These are phyloP conservation scores for Coelogynopora nodosa DNA, from an alignment of 2,888 invertebrate species.

Conservation along the genomic window DNA sequence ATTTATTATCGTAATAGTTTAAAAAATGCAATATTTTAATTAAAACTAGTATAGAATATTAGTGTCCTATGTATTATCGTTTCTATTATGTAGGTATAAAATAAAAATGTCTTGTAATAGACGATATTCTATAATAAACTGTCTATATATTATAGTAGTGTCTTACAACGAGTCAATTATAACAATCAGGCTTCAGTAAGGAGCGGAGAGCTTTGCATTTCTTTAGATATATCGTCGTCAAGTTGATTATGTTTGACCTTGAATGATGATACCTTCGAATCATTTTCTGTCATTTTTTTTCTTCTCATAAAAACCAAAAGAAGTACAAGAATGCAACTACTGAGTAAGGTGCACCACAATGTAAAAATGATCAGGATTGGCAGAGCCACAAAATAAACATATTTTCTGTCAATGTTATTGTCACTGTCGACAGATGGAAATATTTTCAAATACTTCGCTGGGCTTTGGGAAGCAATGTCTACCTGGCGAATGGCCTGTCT, in stretches of 20 bases:
- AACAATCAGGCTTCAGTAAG: not conserved
- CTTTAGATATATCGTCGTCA: not conserved
- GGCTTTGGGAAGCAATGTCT: not conserved
- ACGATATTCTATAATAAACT: too few species aligned
- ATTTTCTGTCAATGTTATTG: not conserved
- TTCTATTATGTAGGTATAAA: too few species aligned
- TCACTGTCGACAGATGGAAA: not conserved
- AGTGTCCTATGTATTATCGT: too few species aligned
- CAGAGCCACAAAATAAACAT: not conserved
- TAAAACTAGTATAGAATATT: too few species aligned
- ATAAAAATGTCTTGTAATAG: too few species aligned
- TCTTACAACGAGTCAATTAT: too few species aligned
- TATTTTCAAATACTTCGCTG: too few species aligned
- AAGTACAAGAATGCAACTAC: not conserved
- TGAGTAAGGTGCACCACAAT: not conserved
- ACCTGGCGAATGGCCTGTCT: not conserved
- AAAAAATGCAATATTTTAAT: too few species aligned
- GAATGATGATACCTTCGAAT: not conserved
- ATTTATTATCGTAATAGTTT: too few species aligned
- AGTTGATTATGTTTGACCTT: not conserved
- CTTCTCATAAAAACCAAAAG: not conserved
- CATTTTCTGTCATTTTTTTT: not conserved
- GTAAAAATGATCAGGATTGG: not conserved
- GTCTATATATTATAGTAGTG: too few species aligned
- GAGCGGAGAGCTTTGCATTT: not conserved